phyloP scores from a whole-genome alignment of 2,888 invertebrate genomes.

The Mythimna loreyi region DNA sequence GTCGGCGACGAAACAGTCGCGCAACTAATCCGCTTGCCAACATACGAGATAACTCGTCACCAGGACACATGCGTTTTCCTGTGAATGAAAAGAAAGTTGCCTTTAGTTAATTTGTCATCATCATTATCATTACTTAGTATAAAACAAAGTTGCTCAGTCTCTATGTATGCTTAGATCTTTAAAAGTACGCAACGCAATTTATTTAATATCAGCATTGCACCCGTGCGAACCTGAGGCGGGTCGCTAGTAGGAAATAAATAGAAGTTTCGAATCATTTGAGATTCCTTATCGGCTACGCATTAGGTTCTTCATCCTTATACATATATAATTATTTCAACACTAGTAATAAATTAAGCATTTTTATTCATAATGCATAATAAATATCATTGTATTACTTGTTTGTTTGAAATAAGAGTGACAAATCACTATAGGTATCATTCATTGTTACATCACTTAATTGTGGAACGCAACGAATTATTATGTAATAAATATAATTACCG shows the following conservation, averaged over 20 bases:
- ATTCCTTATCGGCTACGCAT: too few species aligned
- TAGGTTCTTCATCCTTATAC: too few species aligned
- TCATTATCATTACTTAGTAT: too few species aligned
- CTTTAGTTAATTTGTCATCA: neutral
- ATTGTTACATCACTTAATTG: constrained; percentile 26
- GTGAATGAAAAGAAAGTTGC: constrained; percentile 50
- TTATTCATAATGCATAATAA: neutral
- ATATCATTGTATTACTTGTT: neutral
- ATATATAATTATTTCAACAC: neutral
- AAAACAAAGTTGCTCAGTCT: too few species aligned
- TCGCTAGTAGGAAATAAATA: too few species aligned
- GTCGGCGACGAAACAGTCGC: constrained; percentile 92
- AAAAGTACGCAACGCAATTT: too few species aligned
- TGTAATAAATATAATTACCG: constrained; percentile 26
- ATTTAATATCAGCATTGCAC: too few species aligned
- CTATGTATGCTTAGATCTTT: too few species aligned
- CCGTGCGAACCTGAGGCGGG: too few species aligned
- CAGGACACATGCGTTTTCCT: constrained; percentile 96
- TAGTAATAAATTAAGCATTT: neutral
- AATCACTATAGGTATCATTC: constrained; percentile 19
- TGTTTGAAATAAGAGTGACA: constrained; percentile 21
- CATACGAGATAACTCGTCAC: constrained; percentile 96
- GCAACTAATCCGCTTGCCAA: constrained; percentile 92
- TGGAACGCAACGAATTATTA: constrained; percentile 11
- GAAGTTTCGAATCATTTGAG: too few species aligned